Conservation (phyloP, 2,113 vertebrate species). For the Microcebus tavaratra region DNA sequence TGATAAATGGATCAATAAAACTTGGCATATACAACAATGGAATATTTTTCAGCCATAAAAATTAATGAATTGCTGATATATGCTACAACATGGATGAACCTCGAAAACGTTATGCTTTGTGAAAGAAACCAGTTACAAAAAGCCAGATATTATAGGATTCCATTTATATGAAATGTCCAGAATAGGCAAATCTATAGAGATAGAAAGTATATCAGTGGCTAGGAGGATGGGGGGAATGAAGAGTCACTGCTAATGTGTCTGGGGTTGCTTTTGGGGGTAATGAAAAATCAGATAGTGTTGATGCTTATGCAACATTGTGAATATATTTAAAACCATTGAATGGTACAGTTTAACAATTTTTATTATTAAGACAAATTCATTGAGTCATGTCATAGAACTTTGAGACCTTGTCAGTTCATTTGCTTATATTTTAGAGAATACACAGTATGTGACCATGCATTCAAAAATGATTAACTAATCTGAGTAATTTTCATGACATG, state of each 20-base stretch:
- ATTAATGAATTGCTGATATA: neutral
- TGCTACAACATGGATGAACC: neutral
- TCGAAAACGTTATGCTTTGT: neutral
- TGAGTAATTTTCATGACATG: neutral
- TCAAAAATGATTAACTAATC: slow-evolving; percentile 19
- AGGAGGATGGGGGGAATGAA: neutral
- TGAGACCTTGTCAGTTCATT: neutral
- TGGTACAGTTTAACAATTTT: neutral
- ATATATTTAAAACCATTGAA: neutral
- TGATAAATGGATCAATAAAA: neutral
- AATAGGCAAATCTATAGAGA: neutral
- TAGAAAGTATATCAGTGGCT: neutral
- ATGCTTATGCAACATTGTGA: neutral
- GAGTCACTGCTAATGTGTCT: neutral
- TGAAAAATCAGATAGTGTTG: neutral
- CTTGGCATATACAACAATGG: neutral
- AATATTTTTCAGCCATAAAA: neutral
- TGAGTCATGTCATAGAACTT: neutral
- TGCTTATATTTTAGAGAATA: neutral
- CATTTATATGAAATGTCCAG: neutral
- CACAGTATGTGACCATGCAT: neutral
- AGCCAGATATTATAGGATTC: neutral
- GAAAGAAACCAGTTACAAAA: neutral
- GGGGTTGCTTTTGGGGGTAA: neutral
- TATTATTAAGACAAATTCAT: neutral